A percentile compares a stretch with the other conserved stretches of the same genome.
These are phyloP conservation scores for Drosophila jambulina DNA, from an alignment of 1,140 invertebrate species.

Conservation along the genomic window DNA sequence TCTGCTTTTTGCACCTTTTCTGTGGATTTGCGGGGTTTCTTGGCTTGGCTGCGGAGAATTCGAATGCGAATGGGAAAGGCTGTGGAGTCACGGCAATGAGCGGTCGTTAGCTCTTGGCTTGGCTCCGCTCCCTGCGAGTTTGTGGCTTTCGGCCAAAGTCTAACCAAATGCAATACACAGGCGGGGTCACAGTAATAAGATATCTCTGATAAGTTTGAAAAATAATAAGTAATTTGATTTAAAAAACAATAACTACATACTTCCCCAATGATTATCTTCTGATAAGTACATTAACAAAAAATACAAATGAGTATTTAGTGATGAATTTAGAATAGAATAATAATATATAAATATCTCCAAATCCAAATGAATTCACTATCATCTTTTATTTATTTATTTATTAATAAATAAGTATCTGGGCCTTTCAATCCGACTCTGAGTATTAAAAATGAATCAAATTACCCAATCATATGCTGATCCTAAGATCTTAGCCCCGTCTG, in stretches of 20 bases:
- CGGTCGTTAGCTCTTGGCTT: conserved; percentile 66
- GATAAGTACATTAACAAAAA: too few relatives aligned
- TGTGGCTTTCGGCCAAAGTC: conserved; percentile 44
- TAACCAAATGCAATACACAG: conserved; percentile 43
- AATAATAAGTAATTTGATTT: too few relatives aligned
- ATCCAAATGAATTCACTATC: too few relatives aligned
- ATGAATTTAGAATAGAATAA: too few relatives aligned
- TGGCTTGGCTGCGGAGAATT: conserved; percentile 22
- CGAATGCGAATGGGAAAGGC: conserved; percentile 36
- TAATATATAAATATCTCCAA: too few relatives aligned
- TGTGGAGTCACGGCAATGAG: conserved; percentile 61
- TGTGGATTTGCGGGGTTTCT: conserved; percentile 18
- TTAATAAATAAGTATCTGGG: neutral
- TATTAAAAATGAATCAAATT: neutral
- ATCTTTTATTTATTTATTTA: too few relatives aligned
- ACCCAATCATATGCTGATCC: neutral
- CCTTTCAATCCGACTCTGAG: neutral
- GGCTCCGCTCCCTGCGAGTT: conserved; percentile 8
- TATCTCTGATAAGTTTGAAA: too few relatives aligned
- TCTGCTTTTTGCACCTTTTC: conserved; percentile 24
- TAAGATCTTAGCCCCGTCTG: neutral
- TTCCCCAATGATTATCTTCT: too few relatives aligned
- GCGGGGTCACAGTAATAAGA: conserved; percentile 3
- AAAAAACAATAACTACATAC: too few relatives aligned
- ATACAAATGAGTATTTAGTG: too few relatives aligned